A percentile compares a stretch with the other conserved stretches of the same genome.
phyloP scores from a whole-genome alignment of 2,888 invertebrate species.

The Oxycera nigricornis region DNA sequence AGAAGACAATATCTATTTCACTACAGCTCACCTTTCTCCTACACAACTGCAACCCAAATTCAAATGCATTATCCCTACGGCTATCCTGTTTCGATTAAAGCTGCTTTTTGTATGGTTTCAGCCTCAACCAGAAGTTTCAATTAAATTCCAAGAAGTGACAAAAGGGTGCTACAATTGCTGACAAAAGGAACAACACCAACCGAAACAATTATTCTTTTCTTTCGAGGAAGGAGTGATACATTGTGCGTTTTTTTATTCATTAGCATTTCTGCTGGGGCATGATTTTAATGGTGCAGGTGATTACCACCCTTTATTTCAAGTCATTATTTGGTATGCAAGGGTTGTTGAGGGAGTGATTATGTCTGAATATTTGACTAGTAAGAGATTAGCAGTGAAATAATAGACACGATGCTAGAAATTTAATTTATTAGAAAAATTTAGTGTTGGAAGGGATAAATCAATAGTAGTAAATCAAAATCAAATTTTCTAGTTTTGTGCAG shows the following conservation, averaged over 20 bases:
- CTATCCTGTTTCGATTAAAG: conserved; percentile 18
- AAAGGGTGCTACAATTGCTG: conserved; percentile 28
- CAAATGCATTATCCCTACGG: conserved; percentile 20
- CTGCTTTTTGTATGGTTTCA: conserved; percentile 29
- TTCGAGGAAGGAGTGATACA: conserved; percentile 13
- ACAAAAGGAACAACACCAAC: conserved; percentile 28
- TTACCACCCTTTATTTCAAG: conserved; percentile 29
- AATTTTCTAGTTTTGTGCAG: no score
- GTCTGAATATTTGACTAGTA: no score
- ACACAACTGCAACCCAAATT: background rate
- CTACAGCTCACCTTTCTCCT: background rate
- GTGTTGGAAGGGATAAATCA: no score
- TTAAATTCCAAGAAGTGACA: conserved; percentile 27
- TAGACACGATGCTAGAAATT: background rate
- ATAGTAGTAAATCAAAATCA: no score
- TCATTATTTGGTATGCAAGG: background rate
- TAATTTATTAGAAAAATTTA: background rate
- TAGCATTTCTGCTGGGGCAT: background rate
- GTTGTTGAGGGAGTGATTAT: background rate
- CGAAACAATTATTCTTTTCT: conserved; percentile 32
- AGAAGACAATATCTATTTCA: no score
- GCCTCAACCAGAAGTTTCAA: conserved; percentile 30
- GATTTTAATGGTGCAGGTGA: conserved; percentile 8
- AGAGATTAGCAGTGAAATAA: no score
- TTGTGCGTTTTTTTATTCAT: conserved; percentile 29